Evolutionary conservation across 2,113 vertebrate species (phyloP).

Genomic region (Gallinago media): DNA sequence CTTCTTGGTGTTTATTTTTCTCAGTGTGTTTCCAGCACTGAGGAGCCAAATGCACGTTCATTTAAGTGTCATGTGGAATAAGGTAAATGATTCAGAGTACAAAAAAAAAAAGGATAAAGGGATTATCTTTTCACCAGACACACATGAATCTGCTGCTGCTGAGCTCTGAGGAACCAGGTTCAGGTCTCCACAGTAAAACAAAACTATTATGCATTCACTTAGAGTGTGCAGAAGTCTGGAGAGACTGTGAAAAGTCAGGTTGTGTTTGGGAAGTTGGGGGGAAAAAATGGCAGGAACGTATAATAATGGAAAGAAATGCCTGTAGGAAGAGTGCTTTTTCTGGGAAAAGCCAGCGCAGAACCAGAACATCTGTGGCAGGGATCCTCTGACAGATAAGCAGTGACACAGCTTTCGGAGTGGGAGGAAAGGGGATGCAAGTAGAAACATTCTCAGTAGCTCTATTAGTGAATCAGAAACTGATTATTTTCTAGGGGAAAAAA

Average conservation of each 20-base stretch:
- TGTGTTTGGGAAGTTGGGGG: neutral
- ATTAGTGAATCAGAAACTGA: neutral
- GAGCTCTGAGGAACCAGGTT: neutral
- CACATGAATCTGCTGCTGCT: fast-evolving
- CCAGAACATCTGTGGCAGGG: conserved; percentile 54
- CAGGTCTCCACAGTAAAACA: neutral
- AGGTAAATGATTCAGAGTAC: neutral
- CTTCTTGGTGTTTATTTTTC: neutral
- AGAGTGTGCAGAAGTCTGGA: neutral
- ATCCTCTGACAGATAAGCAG: conserved; percentile 45
- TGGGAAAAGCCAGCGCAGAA: conserved; percentile 1
- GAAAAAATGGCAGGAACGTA: neutral
- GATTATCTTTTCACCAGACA: neutral
- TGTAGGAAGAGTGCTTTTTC: neutral
- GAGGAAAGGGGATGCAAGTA: conserved; percentile 36
- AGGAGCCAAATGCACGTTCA: neutral
- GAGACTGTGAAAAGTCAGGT: neutral
- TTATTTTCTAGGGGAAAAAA: neutral
- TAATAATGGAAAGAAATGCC: neutral
- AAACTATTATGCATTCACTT: neutral
- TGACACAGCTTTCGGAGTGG: conserved; percentile 56
- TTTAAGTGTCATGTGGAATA: neutral
- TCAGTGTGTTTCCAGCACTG: neutral
- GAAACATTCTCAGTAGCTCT: conserved; percentile 25
- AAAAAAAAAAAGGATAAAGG: neutral